phyloP scores from a whole-genome alignment of 2,888 invertebrate genomes.

The Branchinecta sandiegonensis region DNA sequence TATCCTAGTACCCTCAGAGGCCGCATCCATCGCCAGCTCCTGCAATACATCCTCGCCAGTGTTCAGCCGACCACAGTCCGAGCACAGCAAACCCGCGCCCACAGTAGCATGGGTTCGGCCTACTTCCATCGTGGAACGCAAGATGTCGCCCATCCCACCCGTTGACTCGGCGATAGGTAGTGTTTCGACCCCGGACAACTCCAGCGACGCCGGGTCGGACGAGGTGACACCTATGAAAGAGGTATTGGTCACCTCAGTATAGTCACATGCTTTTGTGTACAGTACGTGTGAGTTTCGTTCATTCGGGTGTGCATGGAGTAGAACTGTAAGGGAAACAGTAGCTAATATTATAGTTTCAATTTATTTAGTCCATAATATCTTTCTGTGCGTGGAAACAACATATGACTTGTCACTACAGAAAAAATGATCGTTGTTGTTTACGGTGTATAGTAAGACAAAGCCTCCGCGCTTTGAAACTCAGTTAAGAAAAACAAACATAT shows the following conservation, averaged over 20 bases:
- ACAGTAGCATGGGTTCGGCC: slow-evolving; percentile 23
- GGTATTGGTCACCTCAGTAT: slow-evolving; percentile 15
- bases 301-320: too few species aligned
- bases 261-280: slow-evolving; percentile 7
- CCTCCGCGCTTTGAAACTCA: too few species aligned
- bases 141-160: neutral
- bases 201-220: neutral
- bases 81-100: slow-evolving; percentile 4
- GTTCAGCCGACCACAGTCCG: neutral
- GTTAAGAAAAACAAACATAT: too few species aligned
- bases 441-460: too few species aligned
- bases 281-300: neutral
- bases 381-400: too few species aligned
- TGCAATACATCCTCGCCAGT: slow-evolving; percentile 7
- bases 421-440: too few species aligned
- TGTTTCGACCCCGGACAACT: neutral
- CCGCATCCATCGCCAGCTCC: neutral
- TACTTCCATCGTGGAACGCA: slow-evolving; percentile 16
- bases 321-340: too few species aligned
- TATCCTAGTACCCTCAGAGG: neutral
- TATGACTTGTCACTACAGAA: too few species aligned
- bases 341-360: too few species aligned
- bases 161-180: slow-evolving; percentile 13
- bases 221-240: slow-evolving; percentile 14
- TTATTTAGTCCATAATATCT: too few species aligned